Evolutionary conservation across 1,140 invertebrate genomes (phyloP).

Genomic region (Halictus rubicundus): DNA sequence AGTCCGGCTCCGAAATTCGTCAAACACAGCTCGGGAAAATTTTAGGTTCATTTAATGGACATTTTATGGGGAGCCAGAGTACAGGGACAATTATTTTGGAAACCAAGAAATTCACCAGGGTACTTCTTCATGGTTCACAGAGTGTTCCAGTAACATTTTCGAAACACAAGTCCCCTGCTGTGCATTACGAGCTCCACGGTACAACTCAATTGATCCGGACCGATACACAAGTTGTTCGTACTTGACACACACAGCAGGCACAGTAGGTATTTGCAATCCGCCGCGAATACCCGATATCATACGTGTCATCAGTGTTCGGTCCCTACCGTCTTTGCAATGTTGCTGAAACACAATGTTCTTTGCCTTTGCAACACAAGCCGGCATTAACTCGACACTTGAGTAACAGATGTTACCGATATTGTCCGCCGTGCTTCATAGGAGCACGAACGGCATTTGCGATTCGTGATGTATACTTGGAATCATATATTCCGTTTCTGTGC

Average conservation of each 20-base stretch:
- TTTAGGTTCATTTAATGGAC: too few species aligned
- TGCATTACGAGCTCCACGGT: not conserved
- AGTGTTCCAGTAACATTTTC: too few species aligned
- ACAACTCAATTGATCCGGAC: not conserved
- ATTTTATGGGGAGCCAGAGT: too few species aligned
- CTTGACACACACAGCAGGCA: not conserved
- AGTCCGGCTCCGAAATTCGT: too few species aligned
- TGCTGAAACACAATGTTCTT: constrained; percentile 29
- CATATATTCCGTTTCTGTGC: constrained; percentile 2
- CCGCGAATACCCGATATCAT: constrained; percentile 10
- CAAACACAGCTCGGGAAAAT: too few species aligned
- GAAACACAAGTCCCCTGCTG: too few species aligned
- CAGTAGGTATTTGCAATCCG: not conserved
- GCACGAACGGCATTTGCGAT: constrained; percentile 22
- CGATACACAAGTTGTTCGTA: not conserved
- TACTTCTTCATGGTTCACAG: too few species aligned
- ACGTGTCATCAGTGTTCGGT: not conserved
- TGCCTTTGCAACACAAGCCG: constrained; percentile 16
- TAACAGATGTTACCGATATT: constrained; percentile 34
- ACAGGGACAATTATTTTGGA: too few species aligned
- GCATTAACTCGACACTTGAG: constrained; percentile 40
- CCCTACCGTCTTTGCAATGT: not conserved
- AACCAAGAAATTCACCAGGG: too few species aligned
- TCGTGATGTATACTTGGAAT: constrained; percentile 7
- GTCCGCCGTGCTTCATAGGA: constrained; percentile 10